Evolutionary conservation across 2,113 vertebrate genomes (phyloP).

Genomic region (Craseonycteris thonglongyai): DNA sequence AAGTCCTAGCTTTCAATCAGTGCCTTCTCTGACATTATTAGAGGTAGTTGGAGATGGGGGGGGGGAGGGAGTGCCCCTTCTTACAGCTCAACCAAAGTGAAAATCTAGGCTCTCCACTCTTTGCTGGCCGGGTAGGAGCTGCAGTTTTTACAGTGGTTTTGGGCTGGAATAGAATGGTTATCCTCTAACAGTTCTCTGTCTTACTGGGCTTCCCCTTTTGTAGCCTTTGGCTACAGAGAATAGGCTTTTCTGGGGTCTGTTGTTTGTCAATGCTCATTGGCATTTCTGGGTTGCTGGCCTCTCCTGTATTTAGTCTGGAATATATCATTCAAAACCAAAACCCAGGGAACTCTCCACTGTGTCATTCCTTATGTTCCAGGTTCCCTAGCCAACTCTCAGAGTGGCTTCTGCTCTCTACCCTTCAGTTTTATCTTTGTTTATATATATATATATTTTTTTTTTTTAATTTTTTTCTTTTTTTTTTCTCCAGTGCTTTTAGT

Average conservation of each 20-base stretch:
- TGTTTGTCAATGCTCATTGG: not conserved
- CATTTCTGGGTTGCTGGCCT: not conserved
- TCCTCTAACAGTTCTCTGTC: not conserved
- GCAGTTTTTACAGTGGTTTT: not conserved
- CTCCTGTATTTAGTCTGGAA: not conserved
- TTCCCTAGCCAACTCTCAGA: not conserved
- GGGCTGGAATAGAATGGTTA: not conserved
- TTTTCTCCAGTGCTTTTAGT: not conserved
- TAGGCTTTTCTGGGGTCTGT: not conserved
- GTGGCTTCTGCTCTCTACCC: not conserved
- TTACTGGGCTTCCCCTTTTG: not conserved
- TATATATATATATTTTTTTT: too few species aligned
- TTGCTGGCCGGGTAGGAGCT: not conserved
- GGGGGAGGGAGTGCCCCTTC: not conserved
- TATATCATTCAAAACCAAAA: not conserved
- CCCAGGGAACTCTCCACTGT: not conserved
- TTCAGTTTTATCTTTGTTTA: not conserved
- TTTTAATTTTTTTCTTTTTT: too few species aligned
- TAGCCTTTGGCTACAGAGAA: not conserved
- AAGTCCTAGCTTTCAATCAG: not conserved
- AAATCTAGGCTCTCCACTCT: not conserved
- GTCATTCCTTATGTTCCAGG: not conserved
- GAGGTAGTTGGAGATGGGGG: not conserved
- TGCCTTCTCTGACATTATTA: not conserved
- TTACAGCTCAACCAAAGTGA: not conserved